A percentile compares a stretch with the other conserved stretches of the same genome.
phyloP scores from a whole-genome alignment of 2,888 invertebrate species.

The Drosophila fungiperda region DNA sequence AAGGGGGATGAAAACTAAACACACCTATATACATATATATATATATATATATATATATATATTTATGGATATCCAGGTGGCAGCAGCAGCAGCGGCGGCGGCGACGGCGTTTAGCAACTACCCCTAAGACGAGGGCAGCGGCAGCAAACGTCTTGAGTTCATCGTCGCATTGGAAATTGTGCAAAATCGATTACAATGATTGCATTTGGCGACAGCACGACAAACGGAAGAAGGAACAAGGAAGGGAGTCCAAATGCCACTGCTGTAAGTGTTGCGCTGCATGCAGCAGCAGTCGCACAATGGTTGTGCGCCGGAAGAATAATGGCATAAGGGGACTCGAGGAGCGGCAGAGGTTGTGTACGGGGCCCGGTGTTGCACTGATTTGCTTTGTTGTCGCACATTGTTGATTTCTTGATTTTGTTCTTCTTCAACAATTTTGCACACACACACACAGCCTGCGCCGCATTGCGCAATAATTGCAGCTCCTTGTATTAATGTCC shows the following conservation, averaged over 20 bases:
- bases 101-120: conserved; percentile 61
- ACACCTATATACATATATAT: background rate
- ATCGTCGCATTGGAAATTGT: conserved; percentile 76
- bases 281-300: conserved; percentile 50
- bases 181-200: conserved; percentile 81
- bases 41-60: background rate
- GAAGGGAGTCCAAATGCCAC: conserved; percentile 38
- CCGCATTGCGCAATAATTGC: conserved; percentile 73
- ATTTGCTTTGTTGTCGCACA: conserved; percentile 66
- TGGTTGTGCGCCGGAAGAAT: conserved; percentile 74
- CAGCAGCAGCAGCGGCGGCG: conserved; percentile 44
- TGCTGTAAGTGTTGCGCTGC: conserved; percentile 57
- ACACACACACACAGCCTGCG: conserved; percentile 37
- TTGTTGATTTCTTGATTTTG: conserved; percentile 78
- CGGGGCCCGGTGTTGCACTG: conserved; percentile 71
- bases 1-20: conserved; percentile 71
- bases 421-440: conserved; percentile 59
- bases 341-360: conserved; percentile 51
- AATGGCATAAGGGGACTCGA: conserved; percentile 67
- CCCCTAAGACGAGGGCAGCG: conserved; percentile 49
- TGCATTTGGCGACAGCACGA: conserved; percentile 70
- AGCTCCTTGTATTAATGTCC: conserved; percentile 60
- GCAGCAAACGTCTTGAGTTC: conserved; percentile 61
- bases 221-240: conserved; percentile 67
- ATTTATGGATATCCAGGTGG: conserved; percentile 60